Evolutionary conservation across 2,113 vertebrate species (phyloP).

Genomic region (Oenanthe melanoleuca): DNA sequence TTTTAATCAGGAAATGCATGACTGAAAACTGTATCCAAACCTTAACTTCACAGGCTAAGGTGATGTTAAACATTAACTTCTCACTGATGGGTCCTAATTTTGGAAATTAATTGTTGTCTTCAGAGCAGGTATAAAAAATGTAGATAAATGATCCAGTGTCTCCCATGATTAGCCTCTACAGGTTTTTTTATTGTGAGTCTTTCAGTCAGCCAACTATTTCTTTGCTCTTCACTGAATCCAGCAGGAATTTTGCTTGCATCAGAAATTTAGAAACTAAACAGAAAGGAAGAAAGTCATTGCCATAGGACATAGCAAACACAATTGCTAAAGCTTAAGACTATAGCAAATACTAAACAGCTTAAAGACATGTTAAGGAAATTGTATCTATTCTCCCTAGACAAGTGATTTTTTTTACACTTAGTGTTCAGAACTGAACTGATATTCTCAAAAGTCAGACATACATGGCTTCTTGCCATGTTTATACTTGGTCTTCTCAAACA

Average conservation of each 20-base stretch:
- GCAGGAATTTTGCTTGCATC: neutral
- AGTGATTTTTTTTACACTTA: neutral
- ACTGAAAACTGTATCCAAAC: neutral
- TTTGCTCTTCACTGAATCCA: neutral
- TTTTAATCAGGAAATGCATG: neutral
- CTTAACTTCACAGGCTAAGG: neutral
- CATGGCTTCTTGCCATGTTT: fast-evolving
- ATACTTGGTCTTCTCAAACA: neutral
- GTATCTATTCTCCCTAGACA: neutral
- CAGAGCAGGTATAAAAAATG: neutral
- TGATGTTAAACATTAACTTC: neutral
- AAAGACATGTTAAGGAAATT: neutral
- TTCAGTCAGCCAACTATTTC: neutral
- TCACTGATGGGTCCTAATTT: neutral
- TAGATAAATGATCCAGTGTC: neutral
- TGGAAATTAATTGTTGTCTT: neutral
- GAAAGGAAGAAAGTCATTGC: neutral
- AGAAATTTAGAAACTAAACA: neutral
- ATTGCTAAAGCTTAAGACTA: neutral
- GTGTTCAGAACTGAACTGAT: neutral
- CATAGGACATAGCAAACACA: neutral
- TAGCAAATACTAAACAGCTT: neutral
- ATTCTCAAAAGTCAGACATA: neutral
- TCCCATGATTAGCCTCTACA: neutral
- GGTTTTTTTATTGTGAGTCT: neutral